These are phyloP conservation scores for Polymixis flavicincta DNA, from an alignment of 2,888 invertebrate species.

Conservation along the genomic window DNA sequence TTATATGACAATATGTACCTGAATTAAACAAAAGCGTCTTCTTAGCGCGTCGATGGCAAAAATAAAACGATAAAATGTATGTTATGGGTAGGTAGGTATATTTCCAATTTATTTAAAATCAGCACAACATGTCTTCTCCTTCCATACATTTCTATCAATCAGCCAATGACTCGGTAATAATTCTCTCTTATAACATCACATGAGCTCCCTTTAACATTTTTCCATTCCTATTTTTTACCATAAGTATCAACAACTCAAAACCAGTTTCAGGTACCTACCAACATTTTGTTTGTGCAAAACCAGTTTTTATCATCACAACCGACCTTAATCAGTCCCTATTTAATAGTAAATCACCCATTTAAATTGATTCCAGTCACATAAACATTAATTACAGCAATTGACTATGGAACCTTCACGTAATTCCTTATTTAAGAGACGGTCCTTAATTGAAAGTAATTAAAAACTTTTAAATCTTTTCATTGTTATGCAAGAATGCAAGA, in stretches of 20 bases:
- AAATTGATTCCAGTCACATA: conserved; percentile 51
- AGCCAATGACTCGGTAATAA: not conserved
- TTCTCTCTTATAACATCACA: not conserved
- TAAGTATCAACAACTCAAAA: conserved; percentile 10
- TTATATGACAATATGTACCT: conserved; percentile 2
- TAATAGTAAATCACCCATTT: conserved; percentile 32
- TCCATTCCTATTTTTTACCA: not conserved
- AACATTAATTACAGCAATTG: conserved; percentile 53
- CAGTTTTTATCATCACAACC: conserved; percentile 24
- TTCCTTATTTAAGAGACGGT: conserved; percentile 42
- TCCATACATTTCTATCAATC: not conserved
- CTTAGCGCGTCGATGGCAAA: too few relatives aligned
- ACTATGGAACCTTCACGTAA: conserved; percentile 52
- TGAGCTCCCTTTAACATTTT: not conserved
- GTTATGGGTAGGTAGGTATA: too few relatives aligned
- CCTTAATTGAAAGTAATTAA: conserved; percentile 47
- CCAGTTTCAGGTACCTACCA: not conserved
- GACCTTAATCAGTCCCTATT: conserved; percentile 39
- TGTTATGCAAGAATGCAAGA: conserved; percentile 3
- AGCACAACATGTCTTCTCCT: too few relatives aligned
- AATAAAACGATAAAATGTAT: too few relatives aligned
- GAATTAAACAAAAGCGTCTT: conserved; percentile 3
- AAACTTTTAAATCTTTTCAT: conserved; percentile 12
- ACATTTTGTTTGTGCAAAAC: conserved; percentile 29
- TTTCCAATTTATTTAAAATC: not conserved